These are phyloP conservation scores for Serranus cabrilla DNA, from an alignment of 2,797 vertebrate species.

Conservation along the genomic window DNA sequence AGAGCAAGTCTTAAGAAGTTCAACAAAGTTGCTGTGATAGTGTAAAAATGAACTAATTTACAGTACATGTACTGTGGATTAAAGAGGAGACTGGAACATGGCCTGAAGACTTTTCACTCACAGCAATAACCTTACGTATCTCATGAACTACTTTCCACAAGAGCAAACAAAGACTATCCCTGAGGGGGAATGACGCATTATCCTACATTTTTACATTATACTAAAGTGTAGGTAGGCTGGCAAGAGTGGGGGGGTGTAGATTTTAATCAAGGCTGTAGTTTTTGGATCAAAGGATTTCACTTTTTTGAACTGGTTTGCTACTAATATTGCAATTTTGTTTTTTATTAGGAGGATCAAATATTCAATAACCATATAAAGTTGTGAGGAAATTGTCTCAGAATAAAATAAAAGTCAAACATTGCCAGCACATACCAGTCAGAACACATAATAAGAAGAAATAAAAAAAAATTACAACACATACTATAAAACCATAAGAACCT, in stretches of 20 bases:
- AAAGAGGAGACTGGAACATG: constrained; percentile 30
- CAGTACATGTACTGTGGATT: constrained; percentile 34
- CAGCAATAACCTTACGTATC: constrained; percentile 28
- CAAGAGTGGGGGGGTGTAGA: neutral
- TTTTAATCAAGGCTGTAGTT: neutral
- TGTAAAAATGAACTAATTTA: constrained; percentile 57
- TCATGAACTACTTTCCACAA: constrained; percentile 53
- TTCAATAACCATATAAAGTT: no score
- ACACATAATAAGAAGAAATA: no score
- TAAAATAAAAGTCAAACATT: no score
- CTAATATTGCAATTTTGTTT: neutral
- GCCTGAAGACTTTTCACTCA: constrained; percentile 50
- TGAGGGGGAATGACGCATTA: constrained; percentile 18
- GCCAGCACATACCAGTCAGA: no score
- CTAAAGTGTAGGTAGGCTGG: constrained; percentile 2
- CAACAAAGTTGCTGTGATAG: constrained; percentile 57
- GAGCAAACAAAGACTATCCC: constrained; percentile 34
- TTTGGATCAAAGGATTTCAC: constrained; percentile 3
- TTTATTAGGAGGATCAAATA: neutral
- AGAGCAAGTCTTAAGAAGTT: constrained; percentile 59
- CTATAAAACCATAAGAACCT: no score
- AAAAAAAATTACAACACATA: no score
- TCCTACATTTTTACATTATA: constrained; percentile 37
- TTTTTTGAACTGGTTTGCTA: neutral
- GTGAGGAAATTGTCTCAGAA: no score